Conservation (phyloP, 2,888 invertebrate species). For the Ennomos erosarius region DNA sequence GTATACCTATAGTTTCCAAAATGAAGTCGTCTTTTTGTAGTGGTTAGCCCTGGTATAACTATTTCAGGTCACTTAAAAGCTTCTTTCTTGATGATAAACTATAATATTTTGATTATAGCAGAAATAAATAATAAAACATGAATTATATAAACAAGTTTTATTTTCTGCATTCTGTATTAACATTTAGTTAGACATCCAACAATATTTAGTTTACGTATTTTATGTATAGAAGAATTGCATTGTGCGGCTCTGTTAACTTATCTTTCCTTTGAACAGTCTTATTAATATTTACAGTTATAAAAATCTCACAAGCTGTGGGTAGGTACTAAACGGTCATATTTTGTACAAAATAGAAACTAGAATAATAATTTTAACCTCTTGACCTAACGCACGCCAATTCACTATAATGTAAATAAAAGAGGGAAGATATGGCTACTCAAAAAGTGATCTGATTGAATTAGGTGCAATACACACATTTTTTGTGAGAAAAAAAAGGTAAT, state of each 20-base stretch:
- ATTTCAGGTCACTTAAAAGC: too few relatives aligned
- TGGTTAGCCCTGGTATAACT: too few relatives aligned
- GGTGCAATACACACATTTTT: too few relatives aligned
- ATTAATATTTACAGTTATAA: constrained; percentile 56
- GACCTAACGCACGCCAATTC: background rate
- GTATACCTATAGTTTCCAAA: too few relatives aligned
- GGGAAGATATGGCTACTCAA: too few relatives aligned
- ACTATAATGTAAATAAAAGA: too few relatives aligned
- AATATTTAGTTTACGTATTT: constrained; percentile 53
- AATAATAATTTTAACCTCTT: background rate
- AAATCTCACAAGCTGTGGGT: constrained; percentile 16
- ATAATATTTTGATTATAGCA: background rate
- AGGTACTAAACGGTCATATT: background rate
- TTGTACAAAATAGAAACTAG: background rate
- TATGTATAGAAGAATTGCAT: constrained; percentile 67
- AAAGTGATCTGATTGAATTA: too few relatives aligned
- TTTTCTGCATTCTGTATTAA: constrained; percentile 58
- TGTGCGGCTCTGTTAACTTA: constrained; percentile 70
- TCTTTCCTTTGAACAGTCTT: constrained; percentile 70
- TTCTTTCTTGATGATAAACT: too few relatives aligned
- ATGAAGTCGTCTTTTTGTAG: too few relatives aligned
- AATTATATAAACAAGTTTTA: constrained; percentile 60
- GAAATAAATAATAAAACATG: constrained; percentile 42
- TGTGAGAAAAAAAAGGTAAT: too few relatives aligned
- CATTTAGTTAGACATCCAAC: constrained; percentile 68